Conservation (phyloP, 2,113 vertebrate species). For the Gadus chalcogrammus region DNA sequence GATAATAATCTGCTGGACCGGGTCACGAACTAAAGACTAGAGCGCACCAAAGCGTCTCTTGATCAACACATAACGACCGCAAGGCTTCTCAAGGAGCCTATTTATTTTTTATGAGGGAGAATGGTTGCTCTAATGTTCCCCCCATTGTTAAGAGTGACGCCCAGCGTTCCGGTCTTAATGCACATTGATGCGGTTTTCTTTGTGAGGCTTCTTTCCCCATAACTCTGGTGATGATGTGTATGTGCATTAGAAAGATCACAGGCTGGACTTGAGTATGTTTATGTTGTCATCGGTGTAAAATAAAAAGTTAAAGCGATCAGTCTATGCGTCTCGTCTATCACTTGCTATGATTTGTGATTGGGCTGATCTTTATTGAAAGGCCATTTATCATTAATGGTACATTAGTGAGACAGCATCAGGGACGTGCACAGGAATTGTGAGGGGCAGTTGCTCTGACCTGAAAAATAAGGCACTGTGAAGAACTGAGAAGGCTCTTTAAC, state of each 20-base stretch:
- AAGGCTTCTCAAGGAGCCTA: conserved; percentile 35
- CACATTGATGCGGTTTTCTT: conserved; percentile 24
- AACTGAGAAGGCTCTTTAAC: too few species aligned
- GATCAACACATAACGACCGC: conserved; percentile 38
- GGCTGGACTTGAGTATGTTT: background rate
- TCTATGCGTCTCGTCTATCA: background rate
- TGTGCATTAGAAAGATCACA: conserved; percentile 37
- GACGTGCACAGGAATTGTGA: too few species aligned
- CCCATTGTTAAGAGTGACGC: conserved; percentile 25
- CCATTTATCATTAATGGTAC: too few species aligned
- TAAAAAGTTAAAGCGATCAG: background rate
- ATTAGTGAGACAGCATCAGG: too few species aligned
- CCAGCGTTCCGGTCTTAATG: conserved; percentile 34
- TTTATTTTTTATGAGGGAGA: conserved; percentile 49
- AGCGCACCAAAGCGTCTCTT: conserved; percentile 26
- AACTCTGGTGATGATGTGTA: conserved; percentile 20
- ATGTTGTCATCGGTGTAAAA: conserved; percentile 10
- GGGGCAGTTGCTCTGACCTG: too few species aligned
- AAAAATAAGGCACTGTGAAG: too few species aligned
- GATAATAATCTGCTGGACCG: too few species aligned
- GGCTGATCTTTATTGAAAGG: too few species aligned
- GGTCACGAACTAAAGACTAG: too few species aligned
- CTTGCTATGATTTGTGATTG: background rate
- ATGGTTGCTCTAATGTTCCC: conserved; percentile 31
- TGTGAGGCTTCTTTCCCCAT: conserved; percentile 12